phyloP scores from a whole-genome alignment of 2,113 vertebrate species.

The Bombycilla garrulus region DNA sequence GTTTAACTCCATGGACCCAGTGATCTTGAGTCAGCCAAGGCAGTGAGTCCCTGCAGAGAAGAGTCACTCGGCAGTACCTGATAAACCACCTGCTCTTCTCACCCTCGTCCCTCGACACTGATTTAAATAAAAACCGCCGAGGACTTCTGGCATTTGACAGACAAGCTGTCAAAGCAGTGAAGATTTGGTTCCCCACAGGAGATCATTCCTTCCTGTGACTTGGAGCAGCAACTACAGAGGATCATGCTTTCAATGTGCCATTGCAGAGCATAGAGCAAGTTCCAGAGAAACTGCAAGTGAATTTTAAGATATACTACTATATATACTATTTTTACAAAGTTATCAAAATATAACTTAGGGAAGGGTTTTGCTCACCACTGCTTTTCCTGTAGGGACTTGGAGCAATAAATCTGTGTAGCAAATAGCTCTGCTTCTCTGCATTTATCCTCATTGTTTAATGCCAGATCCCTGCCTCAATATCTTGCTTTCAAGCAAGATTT shows the following conservation, averaged over 20 bases:
- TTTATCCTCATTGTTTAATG: background rate
- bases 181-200: background rate
- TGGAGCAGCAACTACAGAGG: background rate
- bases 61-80: background rate
- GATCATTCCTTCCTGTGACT: background rate
- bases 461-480: background rate
- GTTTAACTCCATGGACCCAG: background rate
- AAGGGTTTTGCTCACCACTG: background rate
- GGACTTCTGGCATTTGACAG: background rate
- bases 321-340: background rate
- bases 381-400: background rate
- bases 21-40: background rate
- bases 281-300: background rate
- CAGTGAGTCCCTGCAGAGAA: background rate
- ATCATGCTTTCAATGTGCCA: background rate
- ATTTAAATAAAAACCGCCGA: background rate
- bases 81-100: background rate
- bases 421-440: background rate
- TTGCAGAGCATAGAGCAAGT: background rate
- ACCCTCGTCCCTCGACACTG: accelerated
- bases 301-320: background rate
- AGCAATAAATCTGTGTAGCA: background rate
- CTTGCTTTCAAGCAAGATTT: background rate
- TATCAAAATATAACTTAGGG: background rate
- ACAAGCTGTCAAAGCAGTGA: background rate